A percentile compares a stretch with the other conserved stretches of the same genome.
Evolutionary conservation across 2,797 vertebrate species (phyloP).

Genomic region (Coluber constrictor): DNA sequence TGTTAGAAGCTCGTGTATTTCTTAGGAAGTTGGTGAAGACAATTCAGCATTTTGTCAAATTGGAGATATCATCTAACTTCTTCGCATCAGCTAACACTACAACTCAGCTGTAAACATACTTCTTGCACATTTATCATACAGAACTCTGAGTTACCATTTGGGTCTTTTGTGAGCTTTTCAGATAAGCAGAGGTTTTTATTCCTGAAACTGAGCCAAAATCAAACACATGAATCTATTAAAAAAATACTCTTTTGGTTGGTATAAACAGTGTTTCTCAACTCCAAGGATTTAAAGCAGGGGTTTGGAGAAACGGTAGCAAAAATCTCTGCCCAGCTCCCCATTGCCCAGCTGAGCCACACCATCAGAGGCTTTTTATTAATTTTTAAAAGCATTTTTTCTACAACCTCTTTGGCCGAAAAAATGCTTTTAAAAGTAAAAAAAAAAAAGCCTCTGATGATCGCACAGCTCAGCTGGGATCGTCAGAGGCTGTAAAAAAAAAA

Average conservation of each 20-base stretch:
- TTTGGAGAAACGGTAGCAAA: too few relatives aligned
- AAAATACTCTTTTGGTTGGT: slow-evolving; percentile 28
- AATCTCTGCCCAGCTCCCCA: too few relatives aligned
- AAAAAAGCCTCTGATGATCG: too few relatives aligned
- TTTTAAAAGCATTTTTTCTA: too few relatives aligned
- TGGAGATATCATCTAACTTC: not conserved
- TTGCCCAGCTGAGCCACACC: too few relatives aligned
- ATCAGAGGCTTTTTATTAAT: too few relatives aligned
- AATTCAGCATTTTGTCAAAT: not conserved
- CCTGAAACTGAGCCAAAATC: slow-evolving; percentile 42
- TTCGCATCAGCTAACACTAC: slow-evolving; percentile 17
- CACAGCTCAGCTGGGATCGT: too few relatives aligned
- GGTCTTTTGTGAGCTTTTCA: slow-evolving; percentile 18
- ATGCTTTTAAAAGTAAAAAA: too few relatives aligned
- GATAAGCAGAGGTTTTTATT: slow-evolving; percentile 23
- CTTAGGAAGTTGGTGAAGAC: not conserved
- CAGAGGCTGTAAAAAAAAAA: too few relatives aligned
- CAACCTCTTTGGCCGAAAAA: too few relatives aligned
- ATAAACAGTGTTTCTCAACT: not conserved
- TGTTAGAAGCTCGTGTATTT: not conserved
- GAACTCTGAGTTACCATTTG: slow-evolving; percentile 20
- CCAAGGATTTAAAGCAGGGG: not conserved
- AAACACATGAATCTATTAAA: slow-evolving; percentile 29
- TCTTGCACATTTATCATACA: slow-evolving; percentile 19
- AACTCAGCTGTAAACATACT: slow-evolving; percentile 15